Base-by-base conservation (phyloP, 2,888 invertebrate genomes). In the Timema podura region DNA sequence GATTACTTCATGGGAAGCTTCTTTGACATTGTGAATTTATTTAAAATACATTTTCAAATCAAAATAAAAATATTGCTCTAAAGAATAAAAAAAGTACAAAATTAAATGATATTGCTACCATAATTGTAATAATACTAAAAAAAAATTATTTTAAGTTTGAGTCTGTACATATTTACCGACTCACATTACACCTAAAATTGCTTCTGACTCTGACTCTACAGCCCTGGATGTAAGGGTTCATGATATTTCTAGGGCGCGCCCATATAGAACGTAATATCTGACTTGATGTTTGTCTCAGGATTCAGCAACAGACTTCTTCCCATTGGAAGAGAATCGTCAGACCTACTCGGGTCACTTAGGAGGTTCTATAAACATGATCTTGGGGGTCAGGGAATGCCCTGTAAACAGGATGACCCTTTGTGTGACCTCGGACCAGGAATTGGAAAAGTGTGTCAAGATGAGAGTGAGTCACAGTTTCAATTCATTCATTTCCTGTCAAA, bases 401-500 rank as follows among this genome's bases (percentile, higher is more conserved):
- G 89, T 96, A 8, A 85, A 88, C 64, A 84, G 88, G n/a, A 93
- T 96, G 83, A 89, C 90, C 0, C 80, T 97, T 30, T 98, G 98
- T 79, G 92, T 98, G 44, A 95, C 96, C 0, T 97, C 97, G 0
- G 91, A 93, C 70, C 86, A 89, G 0, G 98, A 98, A 81, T 86
- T 93, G 83, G 90, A 90, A 70, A 98, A 98, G 82, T 98, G 98
- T 79, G 83, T 92, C 61, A 92, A 92, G 81, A 96, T 96, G 95
- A 89, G 87, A 85, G 94, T 93, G 81, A 80, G 85, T 65, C 30
- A n/a, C 30, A 11, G 46, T 45, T 68, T 66, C 48, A n/a, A 15
- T 65, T 10, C 3, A 30, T 30, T 30, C 30, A 30, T 30, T 30
- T 30, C 30, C 30, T 30, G 30, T 30, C 30, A 3, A 30, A 30